Percentiles rank a stretch among this genome's conserved stretches.
Conservation (phyloP, 2,113 vertebrate species). For the Pluvialis apricaria region DNA sequence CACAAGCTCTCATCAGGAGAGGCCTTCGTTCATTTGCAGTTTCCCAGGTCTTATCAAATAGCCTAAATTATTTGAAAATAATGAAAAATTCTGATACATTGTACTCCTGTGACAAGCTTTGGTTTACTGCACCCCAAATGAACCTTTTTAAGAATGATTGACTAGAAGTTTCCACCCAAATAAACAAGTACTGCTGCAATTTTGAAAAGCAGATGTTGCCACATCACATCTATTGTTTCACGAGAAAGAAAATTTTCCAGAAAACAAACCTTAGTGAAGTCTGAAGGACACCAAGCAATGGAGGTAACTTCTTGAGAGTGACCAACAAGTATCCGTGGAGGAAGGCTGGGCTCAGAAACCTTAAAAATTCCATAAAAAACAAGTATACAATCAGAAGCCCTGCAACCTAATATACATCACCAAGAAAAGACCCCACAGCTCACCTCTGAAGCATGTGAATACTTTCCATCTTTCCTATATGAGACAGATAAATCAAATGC, state of each 20-base stretch:
- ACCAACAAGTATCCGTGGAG: constrained; percentile 85
- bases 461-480: not conserved
- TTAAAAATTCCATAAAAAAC: constrained; percentile 47
- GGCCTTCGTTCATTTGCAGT: not conserved
- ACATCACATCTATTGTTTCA: not conserved
- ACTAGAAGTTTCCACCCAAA: not conserved
- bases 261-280: constrained; percentile 90
- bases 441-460: not conserved
- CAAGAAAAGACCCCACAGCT: not conserved
- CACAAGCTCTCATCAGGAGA: not conserved
- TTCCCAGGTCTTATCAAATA: not conserved
- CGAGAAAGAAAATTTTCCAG: not conserved
- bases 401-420: not conserved
- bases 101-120: not conserved
- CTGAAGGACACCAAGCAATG: constrained; percentile 92
- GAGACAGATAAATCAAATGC: not conserved
- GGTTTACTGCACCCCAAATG: not conserved
- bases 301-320: constrained; percentile 95
- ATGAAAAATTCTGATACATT: not conserved
- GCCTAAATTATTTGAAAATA: not conserved
- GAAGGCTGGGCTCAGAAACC: constrained; percentile 82
- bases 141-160: not conserved
- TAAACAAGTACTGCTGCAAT: not conserved
- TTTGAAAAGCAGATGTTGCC: not conserved
- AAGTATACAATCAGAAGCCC: not conserved